A percentile compares a stretch with the other conserved stretches of the same genome.
phyloP scores from a whole-genome alignment of 2,113 vertebrate genomes.

The Telmatochromis brichardi region DNA sequence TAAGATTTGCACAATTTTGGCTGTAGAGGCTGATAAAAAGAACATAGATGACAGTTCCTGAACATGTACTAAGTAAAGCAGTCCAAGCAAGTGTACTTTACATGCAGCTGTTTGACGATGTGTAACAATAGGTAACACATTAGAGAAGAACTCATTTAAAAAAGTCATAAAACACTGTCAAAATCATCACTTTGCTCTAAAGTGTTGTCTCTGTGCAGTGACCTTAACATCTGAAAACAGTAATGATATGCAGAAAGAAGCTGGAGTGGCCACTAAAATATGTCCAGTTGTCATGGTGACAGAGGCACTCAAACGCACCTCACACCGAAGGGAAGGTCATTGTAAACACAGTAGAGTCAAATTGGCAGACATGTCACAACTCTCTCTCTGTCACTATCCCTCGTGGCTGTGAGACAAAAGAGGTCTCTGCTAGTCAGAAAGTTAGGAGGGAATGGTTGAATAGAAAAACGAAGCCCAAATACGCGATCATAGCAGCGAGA shows the following conservation, averaged over 20 bases:
- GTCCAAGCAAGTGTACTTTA: background rate
- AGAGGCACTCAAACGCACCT: conserved; percentile 21
- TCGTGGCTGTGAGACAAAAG: background rate
- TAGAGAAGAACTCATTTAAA: background rate
- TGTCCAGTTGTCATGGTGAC: conserved; percentile 46
- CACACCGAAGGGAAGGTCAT: conserved; percentile 40
- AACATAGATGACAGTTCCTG: background rate
- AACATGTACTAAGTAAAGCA: background rate
- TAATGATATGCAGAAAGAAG: conserved; percentile 29
- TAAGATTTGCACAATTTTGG: background rate
- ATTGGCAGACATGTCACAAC: conserved; percentile 5
- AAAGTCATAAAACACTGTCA: background rate
- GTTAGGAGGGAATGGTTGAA: background rate
- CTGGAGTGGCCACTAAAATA: conserved; percentile 35
- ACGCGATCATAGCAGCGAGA: background rate
- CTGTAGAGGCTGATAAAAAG: background rate
- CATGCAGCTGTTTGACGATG: background rate
- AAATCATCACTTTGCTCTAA: background rate
- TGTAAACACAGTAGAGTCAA: conserved; percentile 37
- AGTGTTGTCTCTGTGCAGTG: background rate
- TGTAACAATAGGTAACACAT: background rate
- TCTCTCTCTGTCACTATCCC: background rate
- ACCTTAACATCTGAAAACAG: conserved; percentile 2
- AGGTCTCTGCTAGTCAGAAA: background rate
- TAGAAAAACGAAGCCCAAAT: background rate